Base-by-base conservation (phyloP, 37 sponge, comb jelly and placozoan species). In the Mnemiopsis leidyi region DNA sequence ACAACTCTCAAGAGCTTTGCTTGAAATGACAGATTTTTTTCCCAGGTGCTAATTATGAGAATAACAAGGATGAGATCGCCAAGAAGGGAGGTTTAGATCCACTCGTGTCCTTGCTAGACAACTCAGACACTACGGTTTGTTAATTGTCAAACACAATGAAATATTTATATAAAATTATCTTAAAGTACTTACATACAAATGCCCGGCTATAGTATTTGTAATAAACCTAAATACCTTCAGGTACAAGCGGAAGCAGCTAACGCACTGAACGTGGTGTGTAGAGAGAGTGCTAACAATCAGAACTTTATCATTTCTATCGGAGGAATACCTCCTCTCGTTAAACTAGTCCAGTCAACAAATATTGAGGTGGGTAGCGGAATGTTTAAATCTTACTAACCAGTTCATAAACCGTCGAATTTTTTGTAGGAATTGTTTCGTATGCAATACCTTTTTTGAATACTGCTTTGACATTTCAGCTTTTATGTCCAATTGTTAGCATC, bases 211-310 rank as follows among this genome's bases (percentile, higher is more conserved):
- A n/a, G n/a, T n/a, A n/a, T n/a, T n/a, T 67, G 18, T 67, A 13
- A 21, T 20, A 21, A 13, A 16, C 28, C 76, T 73, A 16, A 25
- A 5, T 73, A 16, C 28, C 76, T 73, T 7, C 90, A 85, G 90
- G 90, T 85, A 39, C 90, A 85, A 85, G 90, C 90, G 2, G 90
- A 85, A 40, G 40, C 90, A 40, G 90, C 90, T 23, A 85, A 85
- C 90, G 90, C 90, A 24, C 90, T 85, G 90, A 85, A 38, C 23
- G 90, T 85, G 23, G 90, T 85, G 48, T 85, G 90, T 26, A 34
- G 90, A 33, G 90, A 85, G 9, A 85, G 90, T 85, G 61, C 24
- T 9, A 40, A 25, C 24, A 85, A 85, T 25, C 90, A 85, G 90
- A 85, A 85, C 90, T 85, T 85, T 38, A 85, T 85, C 9, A 85